Evolutionary conservation across 2,797 vertebrate species (phyloP), one percentile per base, ranked within the genome.

Genomic region (Telmatherina bonti): DNA sequence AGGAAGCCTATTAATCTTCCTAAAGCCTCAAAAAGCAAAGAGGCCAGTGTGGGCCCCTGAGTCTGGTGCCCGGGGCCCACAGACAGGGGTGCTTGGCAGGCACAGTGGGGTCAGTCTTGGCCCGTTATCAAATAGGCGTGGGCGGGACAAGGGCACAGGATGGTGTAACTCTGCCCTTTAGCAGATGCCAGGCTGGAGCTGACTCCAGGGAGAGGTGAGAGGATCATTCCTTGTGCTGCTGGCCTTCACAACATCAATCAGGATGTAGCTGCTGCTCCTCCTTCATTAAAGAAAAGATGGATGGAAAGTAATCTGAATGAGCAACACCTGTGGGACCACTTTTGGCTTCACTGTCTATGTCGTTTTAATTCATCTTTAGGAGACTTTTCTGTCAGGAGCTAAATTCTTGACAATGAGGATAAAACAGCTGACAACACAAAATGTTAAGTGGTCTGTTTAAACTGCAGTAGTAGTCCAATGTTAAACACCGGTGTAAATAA

Each of bases 1-100:
- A 86, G 88, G 87, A 91, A 88, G 76, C 87, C 89, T 89, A 91
- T 92, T 94, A 94, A 95, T 94, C 93, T 94, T 90, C 87, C 89
- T 88, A 91, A 93, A 94, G 90, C 92, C 87, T 85, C 83, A 84
- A 89, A 91, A 88, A 87, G 88, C 77, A 86, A 70, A 84, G 72
- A 90, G 88, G 84, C 81, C 85, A 60, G 75, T 75, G 71, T 63
- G 76, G 85, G 86, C 85, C 88, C 89, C 89, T 65, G 84, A 82
- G 89, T 83, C 78, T 71, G 84, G 73, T 78, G 82, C 89, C 81
- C 31, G 77, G 87, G 87, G 88, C 86, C 85, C 79, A 24, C 77
- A 86, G 87, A 90, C 83, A 65, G 70, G 89, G 87, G 87, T 82
- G 82, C 83, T 86, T 89, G 88, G 87, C 88, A 86, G 83, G 64